Conservation (phyloP, 1,140 invertebrate species). For the Mya arenaria region DNA sequence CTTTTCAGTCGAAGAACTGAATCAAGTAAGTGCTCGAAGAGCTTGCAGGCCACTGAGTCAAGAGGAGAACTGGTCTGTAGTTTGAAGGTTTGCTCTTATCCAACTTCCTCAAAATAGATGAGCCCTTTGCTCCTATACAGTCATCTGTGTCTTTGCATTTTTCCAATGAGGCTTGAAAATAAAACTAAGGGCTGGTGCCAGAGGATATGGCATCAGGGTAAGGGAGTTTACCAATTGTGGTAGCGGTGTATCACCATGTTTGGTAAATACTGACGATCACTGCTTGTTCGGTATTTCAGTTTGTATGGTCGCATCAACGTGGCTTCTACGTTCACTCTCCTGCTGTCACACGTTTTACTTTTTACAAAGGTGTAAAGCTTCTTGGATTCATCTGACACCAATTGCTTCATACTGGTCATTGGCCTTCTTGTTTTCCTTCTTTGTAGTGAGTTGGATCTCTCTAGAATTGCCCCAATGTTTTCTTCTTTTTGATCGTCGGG, state of each 20-base stretch:
- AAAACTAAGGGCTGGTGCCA: background rate
- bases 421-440: no score
- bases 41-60: background rate
- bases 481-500: no score
- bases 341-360: no score
- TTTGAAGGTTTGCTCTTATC: slow-evolving; percentile 20
- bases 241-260: background rate
- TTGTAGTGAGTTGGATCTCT: no score
- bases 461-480: no score
- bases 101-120: background rate
- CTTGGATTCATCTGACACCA: no score
- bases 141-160: background rate
- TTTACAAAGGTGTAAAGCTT: no score
- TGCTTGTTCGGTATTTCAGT: background rate
- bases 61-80: background rate
- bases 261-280: background rate
- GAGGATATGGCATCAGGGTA: background rate
- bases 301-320: no score
- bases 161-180: background rate
- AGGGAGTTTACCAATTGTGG: slow-evolving; percentile 5
- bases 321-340: no score
- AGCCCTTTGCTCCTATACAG: slow-evolving; percentile 17
- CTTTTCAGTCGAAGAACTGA: no score
- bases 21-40: slow-evolving; percentile 30
- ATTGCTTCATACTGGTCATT: no score